Base-by-base conservation (phyloP, 2,888 invertebrate species). In the Sceliomorpha sp. region DNA sequence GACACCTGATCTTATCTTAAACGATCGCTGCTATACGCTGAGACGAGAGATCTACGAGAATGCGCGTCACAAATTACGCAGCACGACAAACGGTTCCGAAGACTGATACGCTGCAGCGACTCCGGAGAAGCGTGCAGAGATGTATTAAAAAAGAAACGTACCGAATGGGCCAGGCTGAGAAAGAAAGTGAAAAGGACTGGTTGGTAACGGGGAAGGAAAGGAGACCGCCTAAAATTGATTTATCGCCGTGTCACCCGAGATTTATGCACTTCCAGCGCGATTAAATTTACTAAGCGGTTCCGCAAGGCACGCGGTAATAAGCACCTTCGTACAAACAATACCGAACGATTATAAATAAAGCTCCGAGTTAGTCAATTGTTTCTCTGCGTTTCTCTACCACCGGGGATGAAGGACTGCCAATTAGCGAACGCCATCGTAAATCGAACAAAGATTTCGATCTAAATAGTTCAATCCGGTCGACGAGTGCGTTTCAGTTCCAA, bases 221-320 rank as follows among this genome's bases (percentile, higher is more conserved):
- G 37, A 56, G 62, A 20, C 60, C 63, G 72, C 70, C 71, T 50
- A 75, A 78, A 79, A 76, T 76, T 79, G 75, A 79, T 79, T 79
- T 78, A 79, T 77, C 63, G 69, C 39, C 36, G 62, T 63, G 72
- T 73, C 75, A 51, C 68, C 67, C 45, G 44, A 58, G 70, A 79
- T 79, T 79, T 78, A 77, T 79, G 76, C 64, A 70, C 69, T 72
- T 69, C 50, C 63, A 53, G 67, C 66, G 70, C 70, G 74, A 72
- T 74, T 74, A 74, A 60, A 60, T 55, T 59, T 60, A 36, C 42
- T 37, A 32, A 42, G 13, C 5, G 29, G 36, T 45, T 36, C 9
- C 36, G 3, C 44, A 31, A 42, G 31, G 6, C 42, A 13, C 27
- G 40, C 42, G 15, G 37, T 59, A 67, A 59, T 42, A 67, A 60